phyloP scores from a whole-genome alignment of 2,113 vertebrate species.

The Hipposideros armiger region DNA sequence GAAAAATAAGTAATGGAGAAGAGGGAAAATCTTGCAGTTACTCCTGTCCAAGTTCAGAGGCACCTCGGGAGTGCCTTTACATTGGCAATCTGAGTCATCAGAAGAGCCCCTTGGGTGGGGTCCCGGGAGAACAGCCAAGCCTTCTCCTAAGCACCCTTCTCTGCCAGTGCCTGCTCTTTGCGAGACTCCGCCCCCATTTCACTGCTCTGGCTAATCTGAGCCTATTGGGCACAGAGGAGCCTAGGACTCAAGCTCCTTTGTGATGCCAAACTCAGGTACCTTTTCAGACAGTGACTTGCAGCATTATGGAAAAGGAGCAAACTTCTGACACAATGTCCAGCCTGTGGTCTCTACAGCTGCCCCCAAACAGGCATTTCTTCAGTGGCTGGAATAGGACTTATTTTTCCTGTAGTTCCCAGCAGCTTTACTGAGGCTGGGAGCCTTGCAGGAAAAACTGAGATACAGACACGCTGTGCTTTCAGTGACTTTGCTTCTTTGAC shows the following conservation, averaged over 20 bases:
- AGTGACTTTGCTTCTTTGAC: too few species aligned
- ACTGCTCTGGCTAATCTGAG: background rate
- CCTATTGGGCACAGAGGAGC: background rate
- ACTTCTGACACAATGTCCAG: background rate
- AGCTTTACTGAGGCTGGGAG: background rate
- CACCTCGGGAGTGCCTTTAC: background rate
- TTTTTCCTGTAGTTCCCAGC: background rate
- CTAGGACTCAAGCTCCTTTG: background rate
- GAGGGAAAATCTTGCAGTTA: background rate
- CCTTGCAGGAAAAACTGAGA: background rate
- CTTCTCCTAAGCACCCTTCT: background rate
- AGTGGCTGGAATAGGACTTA: background rate
- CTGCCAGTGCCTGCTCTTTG: background rate
- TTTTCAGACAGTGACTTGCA: background rate
- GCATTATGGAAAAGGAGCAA: accelerated
- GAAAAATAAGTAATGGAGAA: background rate
- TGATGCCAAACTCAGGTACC: background rate
- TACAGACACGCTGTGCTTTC: background rate
- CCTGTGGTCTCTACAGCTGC: background rate
- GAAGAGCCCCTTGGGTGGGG: background rate
- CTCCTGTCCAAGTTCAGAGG: background rate
- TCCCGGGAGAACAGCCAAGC: background rate
- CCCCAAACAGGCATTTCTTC: background rate
- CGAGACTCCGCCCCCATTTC: background rate
- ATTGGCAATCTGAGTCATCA: background rate